Evolutionary conservation across 37 sponge, comb jelly and placozoan species (phyloP).

Genomic region (Dysidea cf. avara): DNA sequence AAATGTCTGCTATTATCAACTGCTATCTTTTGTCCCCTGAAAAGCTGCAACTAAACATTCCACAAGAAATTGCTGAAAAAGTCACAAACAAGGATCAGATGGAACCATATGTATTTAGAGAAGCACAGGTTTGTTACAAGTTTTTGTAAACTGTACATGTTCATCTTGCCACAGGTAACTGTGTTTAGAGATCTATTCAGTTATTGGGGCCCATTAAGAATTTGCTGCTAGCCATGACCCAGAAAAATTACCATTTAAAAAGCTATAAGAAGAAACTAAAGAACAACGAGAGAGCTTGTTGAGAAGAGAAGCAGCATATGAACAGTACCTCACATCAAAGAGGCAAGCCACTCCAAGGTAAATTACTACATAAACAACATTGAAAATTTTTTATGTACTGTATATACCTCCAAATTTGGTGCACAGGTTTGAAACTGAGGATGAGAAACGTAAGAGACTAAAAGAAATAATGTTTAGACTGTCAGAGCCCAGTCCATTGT

Average conservation of each 20-base stretch:
- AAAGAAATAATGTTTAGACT: constrained; percentile 39
- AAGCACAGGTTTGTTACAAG: constrained; percentile 60
- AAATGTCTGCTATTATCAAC: constrained; percentile 64
- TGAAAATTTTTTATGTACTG: too few species aligned
- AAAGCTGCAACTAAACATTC: constrained; percentile 64
- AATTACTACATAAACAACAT: too few species aligned
- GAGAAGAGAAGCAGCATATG: constrained; percentile 10
- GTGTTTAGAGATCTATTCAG: constrained; percentile 44
- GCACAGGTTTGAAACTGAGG: too few species aligned
- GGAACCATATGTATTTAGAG: constrained; percentile 88
- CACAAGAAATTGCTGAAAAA: constrained; percentile 42
- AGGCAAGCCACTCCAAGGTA: constrained; percentile 8
- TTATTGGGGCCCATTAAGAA: constrained; percentile 50
- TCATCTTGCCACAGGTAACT: constrained; percentile 36
- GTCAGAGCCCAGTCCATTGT: too few species aligned
- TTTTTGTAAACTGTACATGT: not conserved
- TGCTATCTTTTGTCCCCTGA: constrained; percentile 63
- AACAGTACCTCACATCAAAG: not conserved
- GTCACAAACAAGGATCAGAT: constrained; percentile 29
- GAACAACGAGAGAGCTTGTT: constrained; percentile 15
- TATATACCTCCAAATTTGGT: too few species aligned
- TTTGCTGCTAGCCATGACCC: constrained; percentile 1
- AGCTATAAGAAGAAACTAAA: too few species aligned
- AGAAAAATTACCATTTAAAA: too few species aligned
- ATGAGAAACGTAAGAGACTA: constrained; percentile 60